These are phyloP conservation scores for Anabacerthia variegaticeps DNA, from an alignment of 2,797 vertebrate species.

Conservation along the genomic window DNA sequence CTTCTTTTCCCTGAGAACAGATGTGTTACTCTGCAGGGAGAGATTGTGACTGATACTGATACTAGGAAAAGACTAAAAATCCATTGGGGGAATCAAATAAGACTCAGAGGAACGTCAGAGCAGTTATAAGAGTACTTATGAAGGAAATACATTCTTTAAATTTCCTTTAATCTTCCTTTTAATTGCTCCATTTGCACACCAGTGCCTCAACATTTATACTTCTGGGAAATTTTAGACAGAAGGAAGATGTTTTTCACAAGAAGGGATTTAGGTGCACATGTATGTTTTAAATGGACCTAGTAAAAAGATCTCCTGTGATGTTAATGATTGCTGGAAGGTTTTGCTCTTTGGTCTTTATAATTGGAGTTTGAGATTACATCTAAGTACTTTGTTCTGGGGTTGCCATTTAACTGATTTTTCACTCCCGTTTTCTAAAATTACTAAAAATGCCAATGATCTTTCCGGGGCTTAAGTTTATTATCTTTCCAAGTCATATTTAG, in stretches of 20 bases:
- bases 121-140: not conserved
- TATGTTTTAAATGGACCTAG: slow-evolving; percentile 10
- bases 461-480: not conserved
- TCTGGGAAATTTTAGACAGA: slow-evolving; percentile 15
- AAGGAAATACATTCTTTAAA: slow-evolving; percentile 16
- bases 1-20: not conserved
- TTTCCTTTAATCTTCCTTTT: slow-evolving; percentile 53
- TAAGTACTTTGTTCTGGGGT: not conserved
- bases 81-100: not conserved
- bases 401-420: slow-evolving; percentile 15
- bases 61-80: slow-evolving; percentile 27
- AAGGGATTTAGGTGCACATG: slow-evolving; percentile 2
- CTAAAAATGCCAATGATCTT: not conserved
- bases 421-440: slow-evolving; percentile 13
- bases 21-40: not conserved
- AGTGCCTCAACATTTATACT: not conserved
- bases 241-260: not conserved
- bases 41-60: not conserved
- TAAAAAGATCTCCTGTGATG: slow-evolving; percentile 22
- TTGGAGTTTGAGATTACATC: slow-evolving; percentile 2
- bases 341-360: slow-evolving; percentile 41
- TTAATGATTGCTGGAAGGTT: slow-evolving; percentile 24
- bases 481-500: not conserved
- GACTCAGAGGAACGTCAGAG: not conserved
- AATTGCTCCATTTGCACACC: slow-evolving; percentile 36